Evolutionary conservation across 2,113 vertebrate species (phyloP), one percentile per base, ranked within the genome.

Genomic region (Turdus rufiventris): DNA sequence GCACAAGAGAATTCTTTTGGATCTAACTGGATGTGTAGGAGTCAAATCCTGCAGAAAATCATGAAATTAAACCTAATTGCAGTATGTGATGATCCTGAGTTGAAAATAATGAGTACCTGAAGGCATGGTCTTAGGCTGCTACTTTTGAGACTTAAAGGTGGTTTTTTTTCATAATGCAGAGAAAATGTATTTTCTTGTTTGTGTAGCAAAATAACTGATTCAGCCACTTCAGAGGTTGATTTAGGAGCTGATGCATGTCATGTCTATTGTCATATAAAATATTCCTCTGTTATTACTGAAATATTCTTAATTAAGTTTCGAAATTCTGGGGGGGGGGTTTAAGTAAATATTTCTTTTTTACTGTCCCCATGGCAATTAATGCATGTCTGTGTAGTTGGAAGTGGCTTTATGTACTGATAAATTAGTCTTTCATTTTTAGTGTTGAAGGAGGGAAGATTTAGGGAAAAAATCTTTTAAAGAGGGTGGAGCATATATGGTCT

Each of bases 101-200:
- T 89, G 61, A 70, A 76, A 89, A 77, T 51, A 60, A 18, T 54
- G n/a, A 47, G 33, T 38, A 26, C 26, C 20, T 42, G 28, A 73
- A 53, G 19, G 14, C 10, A 4, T 57, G n/a, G 36, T 53, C 23
- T 85, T 85, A 24, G 47, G 17, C 57, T 67, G 15, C 61, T 71
- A 2, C 23, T 85, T 74, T n/a, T 50, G 33, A 62, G 56, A 28
- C 25, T 53, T 62, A 8, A 0, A 5, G 0, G 12, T 40, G 40
- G 10, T 38, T 38, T 0, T 2, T 70, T 88, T 38, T 40, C 9
- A 3, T 54, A 31, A 28, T 21, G 26, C 21, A 18, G 31, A 73
- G 48, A n/a, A 16, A 57, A 68, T 8, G 8, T 62, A 24, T 77
- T 23, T 67, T 85, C n/a, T 9, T 65, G 8, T 77, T 68, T 57